Conservation (phyloP, 2,888 invertebrate genomes). For the Brachypalpus laphriformis region DNA sequence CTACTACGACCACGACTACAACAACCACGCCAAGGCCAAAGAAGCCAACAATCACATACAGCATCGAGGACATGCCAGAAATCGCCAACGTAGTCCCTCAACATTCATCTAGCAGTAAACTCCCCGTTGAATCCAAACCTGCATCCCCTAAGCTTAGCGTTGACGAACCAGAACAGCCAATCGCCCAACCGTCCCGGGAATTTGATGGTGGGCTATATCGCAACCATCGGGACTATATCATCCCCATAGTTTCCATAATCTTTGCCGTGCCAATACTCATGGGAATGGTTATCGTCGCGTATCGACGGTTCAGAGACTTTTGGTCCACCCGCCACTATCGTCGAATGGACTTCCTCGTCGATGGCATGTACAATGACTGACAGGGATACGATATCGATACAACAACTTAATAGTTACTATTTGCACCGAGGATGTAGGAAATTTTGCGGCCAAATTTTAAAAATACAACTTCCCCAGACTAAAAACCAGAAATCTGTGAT, state of each 20-base stretch:
- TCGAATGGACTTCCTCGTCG: constrained; percentile 93
- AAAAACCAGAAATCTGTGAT: constrained; percentile 59
- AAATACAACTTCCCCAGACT: constrained; percentile 18
- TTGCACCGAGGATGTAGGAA: constrained; percentile 7
- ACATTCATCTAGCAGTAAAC: constrained; percentile 31
- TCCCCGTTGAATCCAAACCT: constrained; percentile 38
- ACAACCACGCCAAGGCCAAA: constrained; percentile 82
- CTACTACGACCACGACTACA: constrained; percentile 77
- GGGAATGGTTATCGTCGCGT: constrained; percentile 87
- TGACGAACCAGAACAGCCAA: constrained; percentile 76
- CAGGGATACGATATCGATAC: constrained; percentile 65
- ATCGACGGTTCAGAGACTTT: constrained; percentile 90
- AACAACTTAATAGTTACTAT: constrained; percentile 42
- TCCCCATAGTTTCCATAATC: constrained; percentile 89
- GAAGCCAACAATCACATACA: constrained; percentile 84
- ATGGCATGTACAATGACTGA: constrained; percentile 94
- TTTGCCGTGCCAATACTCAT: constrained; percentile 87
- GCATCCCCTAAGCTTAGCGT: constrained; percentile 39
- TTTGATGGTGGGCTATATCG: constrained; percentile 75
- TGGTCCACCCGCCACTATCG: constrained; percentile 94
- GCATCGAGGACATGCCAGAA: constrained; percentile 81
- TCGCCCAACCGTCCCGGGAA: constrained; percentile 79
- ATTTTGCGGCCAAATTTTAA: constrained; percentile 53
- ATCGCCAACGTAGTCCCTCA: constrained; percentile 70
- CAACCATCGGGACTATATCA: constrained; percentile 86